Base-by-base conservation (phyloP, 2,888 invertebrate genomes). In the Drosophila mercatorum region DNA sequence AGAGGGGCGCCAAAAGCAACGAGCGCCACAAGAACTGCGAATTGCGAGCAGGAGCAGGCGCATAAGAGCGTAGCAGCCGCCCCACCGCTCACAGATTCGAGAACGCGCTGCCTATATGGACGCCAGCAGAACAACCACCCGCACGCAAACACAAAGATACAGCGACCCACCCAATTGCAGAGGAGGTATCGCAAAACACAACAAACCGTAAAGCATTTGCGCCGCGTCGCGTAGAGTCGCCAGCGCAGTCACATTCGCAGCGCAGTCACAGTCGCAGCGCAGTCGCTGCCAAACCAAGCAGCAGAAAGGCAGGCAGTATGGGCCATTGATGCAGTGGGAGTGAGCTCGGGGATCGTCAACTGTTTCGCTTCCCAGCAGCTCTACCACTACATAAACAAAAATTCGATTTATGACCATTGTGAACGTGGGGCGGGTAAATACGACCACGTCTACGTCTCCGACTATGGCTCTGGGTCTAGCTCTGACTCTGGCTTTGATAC, bases 321-420 rank as follows among this genome's bases (percentile, higher is more conserved):
- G 12, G 28, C 28, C 7, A n/a, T 28, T 43, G 5, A 41, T n/a
- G 6, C 51, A 49, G 11, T 36, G 26, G 49, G 47, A 8, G 31
- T 22, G 26, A 31, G 34, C 34, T 17, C 38, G 17, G 38, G 36
- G 1, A 38, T 36, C 17, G 47, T 40, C 57, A 49, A 63, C 70
- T 49, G 56, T 38, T 60, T 43, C 31, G 61, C 67, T 68, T 69
- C 72, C 55, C 72, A 75, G 81, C 73, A 83, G 66, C 67, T 68
- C 69, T 64, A 73, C 87, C 70, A 79, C 84, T 72, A 90, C 90
- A 91, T 91, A 91, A 92, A 91, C 87, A 86, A 83, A 88, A 91
- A 85, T 92, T 91, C 91, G 91, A 92, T 92, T 92, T 92, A 92
- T 89, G 92, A 92, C 92, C 92, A 92, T 72, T 73, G 81, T 65